Conservation (phyloP, 2,797 vertebrate genomes). For the Leucoraja ocellata region DNA sequence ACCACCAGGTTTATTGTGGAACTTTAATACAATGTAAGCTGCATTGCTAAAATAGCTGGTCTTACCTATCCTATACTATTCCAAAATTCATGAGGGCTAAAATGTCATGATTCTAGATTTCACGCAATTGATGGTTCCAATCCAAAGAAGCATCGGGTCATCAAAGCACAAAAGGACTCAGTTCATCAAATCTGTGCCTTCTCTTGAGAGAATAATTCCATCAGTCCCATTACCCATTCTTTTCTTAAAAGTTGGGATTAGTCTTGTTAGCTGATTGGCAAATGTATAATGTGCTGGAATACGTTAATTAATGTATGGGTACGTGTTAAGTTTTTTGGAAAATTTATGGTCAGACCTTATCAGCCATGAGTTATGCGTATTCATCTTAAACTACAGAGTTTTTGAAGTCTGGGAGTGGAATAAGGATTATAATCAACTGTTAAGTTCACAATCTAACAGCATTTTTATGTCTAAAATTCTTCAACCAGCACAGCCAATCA, state of each 20-base stretch:
- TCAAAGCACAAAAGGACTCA: no score
- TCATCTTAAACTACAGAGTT: background rate
- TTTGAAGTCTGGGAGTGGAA: background rate
- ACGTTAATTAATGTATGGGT: background rate
- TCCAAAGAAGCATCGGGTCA: background rate
- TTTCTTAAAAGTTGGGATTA: no score
- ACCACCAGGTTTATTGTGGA: background rate
- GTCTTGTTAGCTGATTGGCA: no score
- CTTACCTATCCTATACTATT: background rate
- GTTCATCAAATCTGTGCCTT: no score
- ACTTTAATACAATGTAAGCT: background rate
- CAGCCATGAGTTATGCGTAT: background rate
- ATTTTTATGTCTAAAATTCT: background rate
- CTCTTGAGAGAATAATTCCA: no score
- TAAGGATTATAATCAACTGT: background rate
- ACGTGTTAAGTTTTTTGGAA: background rate
- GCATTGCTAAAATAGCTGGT: background rate
- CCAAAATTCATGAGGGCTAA: background rate
- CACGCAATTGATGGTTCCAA: background rate
- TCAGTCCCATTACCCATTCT: no score
- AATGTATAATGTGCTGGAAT: no score
- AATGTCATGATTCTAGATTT: background rate
- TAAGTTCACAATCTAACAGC: background rate
- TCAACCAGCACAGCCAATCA: background rate
- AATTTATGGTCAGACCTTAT: background rate